Conservation (phyloP, 1,140 invertebrate species). For the Zaprionus capensis region DNA sequence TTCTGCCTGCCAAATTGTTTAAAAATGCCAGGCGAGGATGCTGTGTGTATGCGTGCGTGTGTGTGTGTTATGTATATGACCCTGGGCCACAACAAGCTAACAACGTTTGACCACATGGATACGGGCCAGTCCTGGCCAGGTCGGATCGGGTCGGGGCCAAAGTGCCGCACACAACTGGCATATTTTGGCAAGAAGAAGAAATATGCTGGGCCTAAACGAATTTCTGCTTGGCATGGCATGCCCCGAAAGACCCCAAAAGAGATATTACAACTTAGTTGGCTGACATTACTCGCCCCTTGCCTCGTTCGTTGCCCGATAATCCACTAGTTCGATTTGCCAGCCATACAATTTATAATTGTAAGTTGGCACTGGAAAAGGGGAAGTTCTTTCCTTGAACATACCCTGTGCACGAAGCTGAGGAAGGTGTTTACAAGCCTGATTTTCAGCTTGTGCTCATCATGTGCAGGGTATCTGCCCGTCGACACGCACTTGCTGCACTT, state of each 20-base stretch:
- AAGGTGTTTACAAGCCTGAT: background rate
- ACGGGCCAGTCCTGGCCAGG: background rate
- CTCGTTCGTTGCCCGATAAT: background rate
- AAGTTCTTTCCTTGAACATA: background rate
- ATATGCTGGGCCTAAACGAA: background rate
- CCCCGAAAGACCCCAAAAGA: background rate
- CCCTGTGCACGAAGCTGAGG: background rate
- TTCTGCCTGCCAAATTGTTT: slow-evolving; percentile 28
- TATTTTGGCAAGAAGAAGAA: background rate
- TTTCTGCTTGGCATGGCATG: background rate
- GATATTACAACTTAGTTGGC: background rate
- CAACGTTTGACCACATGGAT: slow-evolving; percentile 34
- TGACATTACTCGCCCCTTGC: background rate
- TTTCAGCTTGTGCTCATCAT: background rate
- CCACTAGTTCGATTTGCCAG: background rate
- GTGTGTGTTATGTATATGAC: slow-evolving; percentile 9
- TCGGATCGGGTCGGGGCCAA: background rate
- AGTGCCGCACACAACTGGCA: slow-evolving; percentile 1
- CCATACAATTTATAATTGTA: background rate
- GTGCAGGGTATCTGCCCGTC: background rate
- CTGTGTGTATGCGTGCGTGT: background rate
- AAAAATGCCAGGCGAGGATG: slow-evolving; percentile 12
- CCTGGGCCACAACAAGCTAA: slow-evolving; percentile 24
- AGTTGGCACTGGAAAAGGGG: background rate
- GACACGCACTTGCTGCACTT: background rate